Evolutionary conservation across 2,888 invertebrate genomes (phyloP), one percentile per base, ranked within the genome.

Genomic region (Clistopyga incitator): DNA sequence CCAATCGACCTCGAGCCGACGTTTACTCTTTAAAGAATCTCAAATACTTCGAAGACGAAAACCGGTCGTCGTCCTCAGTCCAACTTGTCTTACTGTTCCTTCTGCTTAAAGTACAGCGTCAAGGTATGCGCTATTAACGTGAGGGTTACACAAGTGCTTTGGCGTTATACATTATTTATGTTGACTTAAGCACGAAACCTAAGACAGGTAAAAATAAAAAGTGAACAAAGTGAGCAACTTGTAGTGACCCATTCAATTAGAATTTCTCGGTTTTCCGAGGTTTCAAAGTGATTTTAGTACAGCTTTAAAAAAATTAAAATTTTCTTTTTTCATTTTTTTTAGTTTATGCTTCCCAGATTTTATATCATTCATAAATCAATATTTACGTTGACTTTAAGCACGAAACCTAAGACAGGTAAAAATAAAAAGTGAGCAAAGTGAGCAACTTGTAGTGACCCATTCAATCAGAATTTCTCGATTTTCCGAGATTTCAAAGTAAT

Each of bases 21-120:
- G 67, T 75, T 80, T 75, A 75, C n/a, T 64, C 64, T 75, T 34
- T 70, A 23, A 70, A 64, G 70, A 76, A 70, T 54, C 64, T 20
- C 20, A 45, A 56, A 56, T 20, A 67, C 47, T 25, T 59, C 56
- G 23, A 23, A 42, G 47, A 56, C 38, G 65, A 34, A 65, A 79
- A 72, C 71, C 65, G 64, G 78, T 72, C 54, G 65, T 65, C 34
- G 52, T 47, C 20, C 18, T 15, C 52, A 20, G 29, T 15, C 11
- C 20, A 20, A 15, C 59, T 56, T 52, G 23, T 11, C 3, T 6
- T n/a, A 15, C 13, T n/a, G 10, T 45, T 29, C 18, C 47, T 59
- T 10, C 25, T 42, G 29, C 47, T 78, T 77, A 6, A 6, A 77
- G 29, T 45, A 23, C 23, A 76, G 25, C 50, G n/a, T 18, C 67